A percentile compares a stretch with the other conserved stretches of the same genome.
Evolutionary conservation across 2,888 invertebrate genomes (phyloP).

Genomic region (Leucozona laternaria): DNA sequence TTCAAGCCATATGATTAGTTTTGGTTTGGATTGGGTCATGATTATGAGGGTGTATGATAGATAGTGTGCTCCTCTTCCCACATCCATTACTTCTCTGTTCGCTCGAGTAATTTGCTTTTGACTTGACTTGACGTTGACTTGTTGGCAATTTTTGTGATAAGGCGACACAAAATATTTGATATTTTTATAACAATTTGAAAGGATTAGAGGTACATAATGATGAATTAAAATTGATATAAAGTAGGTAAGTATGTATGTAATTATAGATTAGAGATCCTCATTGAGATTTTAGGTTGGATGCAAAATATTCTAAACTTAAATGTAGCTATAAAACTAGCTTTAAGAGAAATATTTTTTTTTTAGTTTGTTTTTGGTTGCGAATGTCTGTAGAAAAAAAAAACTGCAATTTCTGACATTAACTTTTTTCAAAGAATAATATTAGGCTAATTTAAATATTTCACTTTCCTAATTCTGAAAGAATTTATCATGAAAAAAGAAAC

Average conservation of each 20-base stretch:
- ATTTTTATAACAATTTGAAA: constrained; percentile 9
- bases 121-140: constrained; percentile 55
- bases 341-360: no score
- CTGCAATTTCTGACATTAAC: no score
- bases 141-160: constrained; percentile 73
- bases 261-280: not conserved
- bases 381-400: no score
- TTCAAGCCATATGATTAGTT: constrained; percentile 49
- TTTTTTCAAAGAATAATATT: no score
- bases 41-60: constrained; percentile 53
- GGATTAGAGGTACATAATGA: not conserved
- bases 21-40: constrained; percentile 37
- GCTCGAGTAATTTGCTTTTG: constrained; percentile 55
- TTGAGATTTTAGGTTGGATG: no score
- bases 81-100: constrained; percentile 37
- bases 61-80: constrained; percentile 46
- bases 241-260: not conserved
- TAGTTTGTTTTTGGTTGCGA: no score
- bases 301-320: no score
- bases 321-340: no score
- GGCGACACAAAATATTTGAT: constrained; percentile 29
- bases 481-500: no score
- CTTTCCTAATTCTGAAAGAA: no score
- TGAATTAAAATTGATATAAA: not conserved
- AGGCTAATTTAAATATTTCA: no score